A percentile compares a stretch with the other conserved stretches of the same genome.
Conservation (phyloP, 2,797 vertebrate genomes). For the Microhierax caerulescens region DNA sequence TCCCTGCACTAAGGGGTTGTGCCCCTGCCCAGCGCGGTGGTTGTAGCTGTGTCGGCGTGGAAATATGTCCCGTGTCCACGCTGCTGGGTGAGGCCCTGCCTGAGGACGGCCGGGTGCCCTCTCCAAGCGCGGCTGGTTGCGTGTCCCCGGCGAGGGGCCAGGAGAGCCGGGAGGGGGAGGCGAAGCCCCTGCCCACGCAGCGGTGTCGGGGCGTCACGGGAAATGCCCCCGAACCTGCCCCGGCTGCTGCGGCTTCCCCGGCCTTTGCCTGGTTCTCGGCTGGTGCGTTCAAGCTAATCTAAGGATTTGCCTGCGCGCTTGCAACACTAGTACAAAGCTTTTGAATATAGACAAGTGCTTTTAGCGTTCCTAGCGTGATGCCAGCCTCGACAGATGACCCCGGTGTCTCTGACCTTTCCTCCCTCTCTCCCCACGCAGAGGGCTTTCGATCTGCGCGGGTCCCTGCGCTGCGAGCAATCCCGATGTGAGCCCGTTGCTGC, state of each 20-base stretch:
- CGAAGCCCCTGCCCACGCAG: rapidly evolving
- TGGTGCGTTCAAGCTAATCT: not conserved
- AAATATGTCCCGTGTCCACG: rapidly evolving
- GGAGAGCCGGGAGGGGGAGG: rapidly evolving
- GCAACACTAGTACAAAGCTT: not conserved
- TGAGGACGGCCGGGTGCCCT: rapidly evolving
- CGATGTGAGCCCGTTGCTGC: not conserved
- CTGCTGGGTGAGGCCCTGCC: rapidly evolving
- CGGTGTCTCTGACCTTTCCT: slow-evolving; percentile 7
- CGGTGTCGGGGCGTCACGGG: rapidly evolving
- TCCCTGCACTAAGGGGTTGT: rapidly evolving
- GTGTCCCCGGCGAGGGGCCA: rapidly evolving
- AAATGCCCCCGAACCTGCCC: rapidly evolving
- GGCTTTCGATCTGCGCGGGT: not conserved
- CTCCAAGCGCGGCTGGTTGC: rapidly evolving
- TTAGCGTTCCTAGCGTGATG: not conserved
- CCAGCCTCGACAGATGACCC: not conserved
- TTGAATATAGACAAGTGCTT: not conserved
- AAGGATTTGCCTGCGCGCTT: not conserved
- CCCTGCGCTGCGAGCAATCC: not conserved
- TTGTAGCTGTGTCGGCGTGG: rapidly evolving
- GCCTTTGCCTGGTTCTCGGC: not conserved
- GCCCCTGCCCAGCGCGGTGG: rapidly evolving
- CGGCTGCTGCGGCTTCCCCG: rapidly evolving
- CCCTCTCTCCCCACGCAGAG: rapidly evolving